phyloP scores from a whole-genome alignment of 1,140 invertebrate species.

The Drosophila leontia region DNA sequence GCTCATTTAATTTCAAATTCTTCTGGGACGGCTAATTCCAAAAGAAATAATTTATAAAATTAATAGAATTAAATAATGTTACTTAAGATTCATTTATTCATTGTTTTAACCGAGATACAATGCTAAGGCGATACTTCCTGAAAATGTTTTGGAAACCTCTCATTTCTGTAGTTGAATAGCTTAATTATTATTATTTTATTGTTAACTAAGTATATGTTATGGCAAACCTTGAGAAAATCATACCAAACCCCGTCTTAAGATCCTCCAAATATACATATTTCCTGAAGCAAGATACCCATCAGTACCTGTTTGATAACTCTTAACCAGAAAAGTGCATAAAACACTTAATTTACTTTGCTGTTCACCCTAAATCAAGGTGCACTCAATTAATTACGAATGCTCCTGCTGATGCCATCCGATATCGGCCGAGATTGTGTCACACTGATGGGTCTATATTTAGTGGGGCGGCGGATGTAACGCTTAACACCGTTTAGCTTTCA shows the following conservation, averaged over 20 bases:
- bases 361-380: conserved; percentile 4
- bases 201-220: too few species aligned
- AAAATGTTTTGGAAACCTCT: neutral
- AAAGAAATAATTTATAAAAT: neutral
- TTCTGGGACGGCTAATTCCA: neutral
- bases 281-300: neutral
- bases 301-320: neutral
- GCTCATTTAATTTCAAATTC: neutral
- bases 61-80: neutral
- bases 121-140: neutral
- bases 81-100: neutral
- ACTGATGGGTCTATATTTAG: conserved; percentile 23
- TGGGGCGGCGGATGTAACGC: conserved; percentile 25
- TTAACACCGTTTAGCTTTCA: conserved; percentile 63
- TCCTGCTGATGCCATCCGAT: neutral
- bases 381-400: conserved; percentile 30
- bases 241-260: neutral
- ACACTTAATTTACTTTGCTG: neutral
- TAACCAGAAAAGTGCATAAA: conserved; percentile 1
- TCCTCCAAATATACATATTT: neutral
- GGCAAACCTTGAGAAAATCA: neutral
- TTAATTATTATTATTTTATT: neutral
- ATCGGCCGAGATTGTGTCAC: conserved; percentile 21
- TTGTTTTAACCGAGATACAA: neutral
- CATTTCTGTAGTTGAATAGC: neutral